These are phyloP conservation scores for Rhinichthys klamathensis DNA, from an alignment of 2,113 vertebrate genomes.

Conservation along the genomic window DNA sequence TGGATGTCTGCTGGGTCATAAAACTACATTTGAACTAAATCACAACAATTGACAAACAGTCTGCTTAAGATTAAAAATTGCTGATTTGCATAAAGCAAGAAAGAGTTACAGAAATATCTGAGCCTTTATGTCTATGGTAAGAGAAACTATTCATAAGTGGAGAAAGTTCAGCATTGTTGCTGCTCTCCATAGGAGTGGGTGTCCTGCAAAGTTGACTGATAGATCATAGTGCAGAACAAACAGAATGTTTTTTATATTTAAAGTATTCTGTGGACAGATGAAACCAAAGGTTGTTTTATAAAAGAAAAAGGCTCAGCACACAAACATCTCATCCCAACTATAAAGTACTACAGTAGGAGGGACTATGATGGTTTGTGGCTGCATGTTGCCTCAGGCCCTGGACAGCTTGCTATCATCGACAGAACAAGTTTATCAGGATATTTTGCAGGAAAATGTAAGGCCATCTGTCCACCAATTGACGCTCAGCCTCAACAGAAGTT, in stretches of 20 bases:
- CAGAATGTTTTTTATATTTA: too few relatives aligned
- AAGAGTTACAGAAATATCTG: neutral
- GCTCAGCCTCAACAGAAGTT: neutral
- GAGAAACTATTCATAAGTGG: neutral
- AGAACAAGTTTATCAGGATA: slow-evolving; percentile 13
- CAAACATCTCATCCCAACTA: neutral
- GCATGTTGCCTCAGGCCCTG: neutral
- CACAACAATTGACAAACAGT: neutral
- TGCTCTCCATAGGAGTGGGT: neutral
- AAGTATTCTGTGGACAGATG: neutral
- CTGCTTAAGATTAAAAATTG: neutral
- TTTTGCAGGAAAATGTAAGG: slow-evolving; percentile 15
- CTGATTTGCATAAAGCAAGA: neutral
- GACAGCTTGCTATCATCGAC: slow-evolving; percentile 12
- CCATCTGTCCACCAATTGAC: slow-evolving; percentile 19
- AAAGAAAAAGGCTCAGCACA: neutral
- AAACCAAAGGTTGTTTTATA: neutral
- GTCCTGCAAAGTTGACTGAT: neutral
- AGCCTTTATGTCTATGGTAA: neutral
- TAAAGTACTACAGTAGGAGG: neutral
- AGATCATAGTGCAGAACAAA: neutral
- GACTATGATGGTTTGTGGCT: neutral
- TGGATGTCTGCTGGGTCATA: neutral
- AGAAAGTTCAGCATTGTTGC: neutral
- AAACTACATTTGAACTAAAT: neutral